Evolutionary conservation across 2,797 vertebrate genomes (phyloP), one percentile per base, ranked within the genome.

Genomic region (Fratercula arctica): DNA sequence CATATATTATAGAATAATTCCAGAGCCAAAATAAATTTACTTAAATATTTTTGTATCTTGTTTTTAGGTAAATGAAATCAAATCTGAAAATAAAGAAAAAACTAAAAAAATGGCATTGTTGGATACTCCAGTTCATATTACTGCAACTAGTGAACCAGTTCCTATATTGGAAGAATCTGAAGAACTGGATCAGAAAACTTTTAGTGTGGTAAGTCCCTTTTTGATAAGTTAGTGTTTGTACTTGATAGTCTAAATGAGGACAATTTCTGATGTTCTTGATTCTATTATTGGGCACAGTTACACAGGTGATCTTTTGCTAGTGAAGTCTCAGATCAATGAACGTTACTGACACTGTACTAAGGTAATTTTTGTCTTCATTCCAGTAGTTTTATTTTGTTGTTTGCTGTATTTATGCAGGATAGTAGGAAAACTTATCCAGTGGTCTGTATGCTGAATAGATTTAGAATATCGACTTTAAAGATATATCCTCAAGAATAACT

Each of bases 141-240:
- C 99, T 15, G 98, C 99, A n/a, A 98, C 98, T 59, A 98, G 99
- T 85, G 99, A 99, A 24, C 98, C 97, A 11, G 97, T 99, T 88
- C 98, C 98, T 23, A 97, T 98, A 85, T 98, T 98, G 8, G 99
- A 99, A 96, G 99, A 99, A 94, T 99, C 99, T 15, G 99, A 99
- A 96, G 99, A 99, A 46, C 98, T 99, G 54, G 99, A 99, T 98
- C 99, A 99, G 97, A 99, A 99, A 97, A 99, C 99, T 17, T 99
- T 99, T 93, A 99, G 99, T 87, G 99, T 99, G 98, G 99, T 99
- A 98, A 96, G 98, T 97, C 78, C 29, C 18, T 56, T 33, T 54
- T 89, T 79, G 28, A 28, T 56, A 85, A 51, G 24, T 70, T 75
- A n/a, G 1, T 54, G 20, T 56, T 72, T 86, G 63, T 41, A 46